phyloP scores from a whole-genome alignment of 2,888 invertebrate species.

The Pantelozetes paolii region DNA sequence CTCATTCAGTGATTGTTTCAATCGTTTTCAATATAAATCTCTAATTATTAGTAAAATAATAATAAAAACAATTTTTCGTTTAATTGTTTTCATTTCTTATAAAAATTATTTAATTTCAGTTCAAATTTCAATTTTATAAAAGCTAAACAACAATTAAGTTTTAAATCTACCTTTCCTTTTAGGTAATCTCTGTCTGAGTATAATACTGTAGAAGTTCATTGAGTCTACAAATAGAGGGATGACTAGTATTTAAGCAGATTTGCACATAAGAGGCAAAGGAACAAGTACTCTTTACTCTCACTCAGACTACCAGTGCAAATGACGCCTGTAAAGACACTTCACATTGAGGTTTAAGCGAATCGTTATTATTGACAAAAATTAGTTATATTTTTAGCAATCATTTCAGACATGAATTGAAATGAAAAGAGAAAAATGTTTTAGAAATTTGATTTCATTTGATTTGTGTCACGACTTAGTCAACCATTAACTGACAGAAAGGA shows the following conservation, averaged over 20 bases:
- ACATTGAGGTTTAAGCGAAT: background rate
- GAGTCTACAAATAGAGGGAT: background rate
- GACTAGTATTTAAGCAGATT: conserved; percentile 19
- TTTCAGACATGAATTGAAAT: background rate
- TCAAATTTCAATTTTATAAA: too few relatives aligned
- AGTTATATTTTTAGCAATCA: background rate
- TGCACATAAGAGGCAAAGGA: background rate
- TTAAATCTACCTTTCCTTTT: background rate
- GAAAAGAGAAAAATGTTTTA: background rate
- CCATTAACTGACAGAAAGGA: background rate
- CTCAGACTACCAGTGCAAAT: background rate
- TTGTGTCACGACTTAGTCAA: background rate
- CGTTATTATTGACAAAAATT: too few relatives aligned
- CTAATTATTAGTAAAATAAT: too few relatives aligned
- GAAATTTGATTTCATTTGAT: background rate
- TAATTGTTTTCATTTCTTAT: too few relatives aligned
- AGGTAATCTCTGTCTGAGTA: background rate
- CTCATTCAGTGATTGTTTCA: too few relatives aligned
- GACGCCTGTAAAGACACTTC: conserved; percentile 13
- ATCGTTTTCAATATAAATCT: too few relatives aligned
- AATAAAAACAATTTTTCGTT: too few relatives aligned
- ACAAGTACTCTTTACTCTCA: too few relatives aligned
- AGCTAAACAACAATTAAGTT: conserved; percentile 18
- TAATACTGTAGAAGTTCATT: background rate
- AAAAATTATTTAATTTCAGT: too few relatives aligned